These are phyloP conservation scores for Accipiter virgatus DNA, from an alignment of 2,113 vertebrate species.

Conservation along the genomic window DNA sequence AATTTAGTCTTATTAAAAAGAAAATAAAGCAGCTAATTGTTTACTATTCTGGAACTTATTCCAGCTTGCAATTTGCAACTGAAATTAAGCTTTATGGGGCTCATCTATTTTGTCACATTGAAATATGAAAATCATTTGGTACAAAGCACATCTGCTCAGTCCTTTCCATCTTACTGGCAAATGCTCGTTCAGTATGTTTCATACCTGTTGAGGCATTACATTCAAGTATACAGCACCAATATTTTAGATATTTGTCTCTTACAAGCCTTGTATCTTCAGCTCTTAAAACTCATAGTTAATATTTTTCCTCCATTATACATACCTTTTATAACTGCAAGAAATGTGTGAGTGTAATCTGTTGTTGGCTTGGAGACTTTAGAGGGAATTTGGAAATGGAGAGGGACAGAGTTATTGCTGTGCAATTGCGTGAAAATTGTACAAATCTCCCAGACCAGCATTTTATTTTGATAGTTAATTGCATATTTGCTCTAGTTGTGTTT, in stretches of 20 bases:
- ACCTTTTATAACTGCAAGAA: not conserved
- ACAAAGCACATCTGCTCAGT: slow-evolving; percentile 75
- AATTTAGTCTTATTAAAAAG: slow-evolving; percentile 87
- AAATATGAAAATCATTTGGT: slow-evolving; percentile 81
- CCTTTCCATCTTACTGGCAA: slow-evolving; percentile 51
- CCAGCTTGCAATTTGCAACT: slow-evolving; percentile 79
- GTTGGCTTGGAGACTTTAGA: not conserved
- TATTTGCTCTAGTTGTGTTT: slow-evolving; percentile 28
- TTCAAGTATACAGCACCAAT: not conserved
- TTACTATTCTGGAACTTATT: slow-evolving; percentile 84
- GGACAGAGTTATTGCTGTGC: not conserved
- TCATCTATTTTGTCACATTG: slow-evolving; percentile 85
- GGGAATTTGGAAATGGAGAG: not conserved
- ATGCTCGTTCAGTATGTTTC: slow-evolving; percentile 37
- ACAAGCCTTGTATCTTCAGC: not conserved
- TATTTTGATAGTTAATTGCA: slow-evolving; percentile 61
- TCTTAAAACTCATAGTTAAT: not conserved
- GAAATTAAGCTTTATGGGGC: slow-evolving; percentile 82
- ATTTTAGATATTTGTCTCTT: not conserved
- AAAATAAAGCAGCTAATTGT: slow-evolving; percentile 87
- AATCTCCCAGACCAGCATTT: slow-evolving; percentile 27
- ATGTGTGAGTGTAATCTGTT: not conserved
- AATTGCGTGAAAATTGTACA: slow-evolving; percentile 8
- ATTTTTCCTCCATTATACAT: not conserved
- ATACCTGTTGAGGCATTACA: slow-evolving; percentile 62